phyloP scores from a whole-genome alignment of 2,888 invertebrate species.

The Nomada ferruginata region DNA sequence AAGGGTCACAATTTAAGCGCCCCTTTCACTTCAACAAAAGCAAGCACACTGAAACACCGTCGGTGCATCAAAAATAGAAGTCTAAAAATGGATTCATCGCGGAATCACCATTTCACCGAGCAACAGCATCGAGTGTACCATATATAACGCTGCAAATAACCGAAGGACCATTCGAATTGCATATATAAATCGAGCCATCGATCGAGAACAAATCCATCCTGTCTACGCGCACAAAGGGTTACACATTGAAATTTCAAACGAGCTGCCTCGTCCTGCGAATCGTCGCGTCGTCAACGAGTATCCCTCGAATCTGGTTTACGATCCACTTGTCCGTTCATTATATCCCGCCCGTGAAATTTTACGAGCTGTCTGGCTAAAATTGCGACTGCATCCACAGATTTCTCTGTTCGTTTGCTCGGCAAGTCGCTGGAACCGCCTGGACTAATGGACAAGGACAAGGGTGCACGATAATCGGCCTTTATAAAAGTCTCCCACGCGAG shows the following conservation, averaged over 20 bases:
- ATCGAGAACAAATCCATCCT: no score
- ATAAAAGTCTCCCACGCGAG: conserved; percentile 64
- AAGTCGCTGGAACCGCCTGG: conserved; percentile 8
- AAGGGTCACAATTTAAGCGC: no score
- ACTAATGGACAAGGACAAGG: conserved; percentile 50
- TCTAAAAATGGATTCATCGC: conserved; percentile 5
- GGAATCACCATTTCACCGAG: background rate
- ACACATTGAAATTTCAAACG: conserved; percentile 44
- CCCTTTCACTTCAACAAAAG: background rate
- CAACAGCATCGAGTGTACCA: background rate
- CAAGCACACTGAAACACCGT: background rate
- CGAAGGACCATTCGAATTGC: no score
- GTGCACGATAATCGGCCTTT: conserved; percentile 50
- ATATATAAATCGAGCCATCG: no score
- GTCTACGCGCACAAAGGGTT: no score
- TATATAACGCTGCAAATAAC: background rate
- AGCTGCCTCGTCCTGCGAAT: conserved; percentile 33
- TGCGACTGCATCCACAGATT: conserved; percentile 1
- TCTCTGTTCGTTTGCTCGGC: background rate
- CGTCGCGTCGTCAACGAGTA: conserved; percentile 28
- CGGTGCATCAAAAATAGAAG: conserved; percentile 3
- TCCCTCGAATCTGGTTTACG: conserved; percentile 49
- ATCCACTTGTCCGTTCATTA: conserved; percentile 30
- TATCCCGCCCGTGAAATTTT: conserved; percentile 33
- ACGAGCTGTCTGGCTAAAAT: conserved; percentile 28